These are phyloP conservation scores for Rhegmatorhina hoffmannsi DNA, from an alignment of 2,113 vertebrate genomes.

Conservation along the genomic window DNA sequence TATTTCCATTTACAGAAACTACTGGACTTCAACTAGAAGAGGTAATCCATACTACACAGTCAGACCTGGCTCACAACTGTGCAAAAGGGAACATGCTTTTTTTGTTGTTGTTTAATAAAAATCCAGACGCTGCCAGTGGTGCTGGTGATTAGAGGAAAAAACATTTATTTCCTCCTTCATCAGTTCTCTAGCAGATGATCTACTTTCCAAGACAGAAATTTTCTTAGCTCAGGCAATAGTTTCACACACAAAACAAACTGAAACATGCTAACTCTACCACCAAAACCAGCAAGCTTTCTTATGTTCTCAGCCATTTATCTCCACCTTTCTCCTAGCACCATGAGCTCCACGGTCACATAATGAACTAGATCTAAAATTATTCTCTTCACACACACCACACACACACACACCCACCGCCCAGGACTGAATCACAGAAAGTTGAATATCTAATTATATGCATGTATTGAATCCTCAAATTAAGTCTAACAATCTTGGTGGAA, in stretches of 20 bases:
- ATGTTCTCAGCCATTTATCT: not conserved
- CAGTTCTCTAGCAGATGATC: not conserved
- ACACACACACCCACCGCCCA: no score
- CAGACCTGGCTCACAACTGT: not conserved
- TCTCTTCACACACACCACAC: not conserved
- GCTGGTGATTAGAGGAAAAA: not conserved
- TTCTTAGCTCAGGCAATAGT: not conserved
- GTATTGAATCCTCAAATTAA: not conserved
- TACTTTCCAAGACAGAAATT: not conserved
- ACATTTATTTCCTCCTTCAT: not conserved
- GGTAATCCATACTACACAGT: not conserved
- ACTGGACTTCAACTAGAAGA: not conserved
- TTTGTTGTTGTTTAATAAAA: not conserved
- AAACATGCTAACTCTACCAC: not conserved
- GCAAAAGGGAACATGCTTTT: rapidly evolving
- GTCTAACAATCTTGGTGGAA: not conserved
- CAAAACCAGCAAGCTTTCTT: not conserved
- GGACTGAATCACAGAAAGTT: not conserved
- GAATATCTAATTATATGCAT: not conserved
- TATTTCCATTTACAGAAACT: not conserved
- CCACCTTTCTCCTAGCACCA: not conserved
- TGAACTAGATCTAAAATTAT: not conserved
- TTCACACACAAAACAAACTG: not conserved
- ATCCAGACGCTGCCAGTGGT: not conserved
- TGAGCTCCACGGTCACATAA: not conserved